Conservation (phyloP, 2,888 invertebrate species). For the Ceratothoa steindachneri region DNA sequence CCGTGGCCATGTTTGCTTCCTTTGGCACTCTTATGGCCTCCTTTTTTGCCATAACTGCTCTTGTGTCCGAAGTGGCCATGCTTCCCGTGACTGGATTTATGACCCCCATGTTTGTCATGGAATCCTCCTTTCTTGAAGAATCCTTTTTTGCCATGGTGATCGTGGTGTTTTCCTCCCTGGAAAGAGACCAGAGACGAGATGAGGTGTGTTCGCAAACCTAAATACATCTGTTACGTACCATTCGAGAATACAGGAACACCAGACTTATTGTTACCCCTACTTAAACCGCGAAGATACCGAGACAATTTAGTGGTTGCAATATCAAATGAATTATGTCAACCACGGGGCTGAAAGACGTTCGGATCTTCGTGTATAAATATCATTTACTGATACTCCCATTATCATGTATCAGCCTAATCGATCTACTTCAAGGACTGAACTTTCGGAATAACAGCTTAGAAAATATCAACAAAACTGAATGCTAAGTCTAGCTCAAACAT, state of each 20-base stretch:
- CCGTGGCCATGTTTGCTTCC: slow-evolving; percentile 13
- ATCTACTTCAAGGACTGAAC: too few relatives aligned
- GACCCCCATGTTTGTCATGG: slow-evolving; percentile 53
- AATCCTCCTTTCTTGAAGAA: slow-evolving; percentile 65
- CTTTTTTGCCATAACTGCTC: slow-evolving; percentile 36
- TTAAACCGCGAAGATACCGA: slow-evolving; percentile 55
- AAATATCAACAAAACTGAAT: too few relatives aligned
- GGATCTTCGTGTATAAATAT: too few relatives aligned
- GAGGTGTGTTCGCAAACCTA: slow-evolving; percentile 30
- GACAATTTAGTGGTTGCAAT: slow-evolving; percentile 60
- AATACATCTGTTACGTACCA: too few relatives aligned
- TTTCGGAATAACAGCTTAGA: too few relatives aligned
- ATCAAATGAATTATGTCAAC: too few relatives aligned
- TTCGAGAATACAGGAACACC: slow-evolving; percentile 57
- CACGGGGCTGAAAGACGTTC: too few relatives aligned
- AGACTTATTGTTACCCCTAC: slow-evolving; percentile 59
- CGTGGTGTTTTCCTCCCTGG: slow-evolving; percentile 48
- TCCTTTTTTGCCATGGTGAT: slow-evolving; percentile 59
- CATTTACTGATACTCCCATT: too few relatives aligned
- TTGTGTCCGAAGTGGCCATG: slow-evolving; percentile 59
- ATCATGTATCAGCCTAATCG: too few relatives aligned
- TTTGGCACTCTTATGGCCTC: slow-evolving; percentile 32
- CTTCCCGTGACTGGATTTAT: slow-evolving; percentile 60
- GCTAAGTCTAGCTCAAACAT: too few relatives aligned
- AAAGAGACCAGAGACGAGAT: slow-evolving; percentile 18